These are phyloP conservation scores for Rhinichthys klamathensis DNA, from an alignment of 2,113 vertebrate species.

Conservation along the genomic window DNA sequence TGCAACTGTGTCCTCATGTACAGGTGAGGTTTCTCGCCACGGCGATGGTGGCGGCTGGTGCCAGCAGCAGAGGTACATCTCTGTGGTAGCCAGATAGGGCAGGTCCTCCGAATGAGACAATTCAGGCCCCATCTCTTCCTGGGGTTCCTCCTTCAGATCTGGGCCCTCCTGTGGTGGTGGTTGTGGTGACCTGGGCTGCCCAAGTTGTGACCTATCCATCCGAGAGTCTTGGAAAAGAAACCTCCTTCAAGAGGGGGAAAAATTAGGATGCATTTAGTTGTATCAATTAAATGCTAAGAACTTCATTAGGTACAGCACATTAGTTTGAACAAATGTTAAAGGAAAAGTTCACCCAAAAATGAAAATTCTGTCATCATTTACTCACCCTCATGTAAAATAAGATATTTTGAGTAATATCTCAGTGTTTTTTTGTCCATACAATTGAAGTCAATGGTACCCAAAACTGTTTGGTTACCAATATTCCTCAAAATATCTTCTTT, in stretches of 20 bases:
- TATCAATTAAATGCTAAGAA: neutral
- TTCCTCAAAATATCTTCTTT: slow-evolving; percentile 9
- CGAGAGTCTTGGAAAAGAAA: slow-evolving; percentile 79
- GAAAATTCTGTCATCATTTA: neutral
- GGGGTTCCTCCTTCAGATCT: slow-evolving; percentile 70
- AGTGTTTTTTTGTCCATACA: neutral
- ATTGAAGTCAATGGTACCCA: neutral
- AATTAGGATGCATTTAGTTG: neutral
- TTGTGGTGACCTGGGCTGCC: slow-evolving; percentile 75
- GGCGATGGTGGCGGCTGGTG: slow-evolving; percentile 86
- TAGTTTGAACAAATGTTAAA: neutral
- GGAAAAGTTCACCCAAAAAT: neutral
- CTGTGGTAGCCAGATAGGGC: slow-evolving; percentile 86
- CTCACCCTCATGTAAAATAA: neutral
- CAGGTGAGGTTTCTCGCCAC: slow-evolving; percentile 84
- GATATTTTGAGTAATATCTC: slow-evolving; percentile 8
- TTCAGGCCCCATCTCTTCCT: slow-evolving; percentile 77
- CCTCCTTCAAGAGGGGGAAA: slow-evolving; percentile 71
- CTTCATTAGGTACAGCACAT: neutral
- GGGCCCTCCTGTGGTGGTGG: slow-evolving; percentile 65
- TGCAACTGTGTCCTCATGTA: slow-evolving; percentile 88
- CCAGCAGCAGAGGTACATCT: slow-evolving; percentile 91
- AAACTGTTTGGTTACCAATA: neutral
- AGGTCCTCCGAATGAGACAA: slow-evolving; percentile 72
- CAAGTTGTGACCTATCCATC: slow-evolving; percentile 81